Base-by-base conservation (phyloP, 2,888 invertebrate genomes). In the Falcaria lacertinaria region DNA sequence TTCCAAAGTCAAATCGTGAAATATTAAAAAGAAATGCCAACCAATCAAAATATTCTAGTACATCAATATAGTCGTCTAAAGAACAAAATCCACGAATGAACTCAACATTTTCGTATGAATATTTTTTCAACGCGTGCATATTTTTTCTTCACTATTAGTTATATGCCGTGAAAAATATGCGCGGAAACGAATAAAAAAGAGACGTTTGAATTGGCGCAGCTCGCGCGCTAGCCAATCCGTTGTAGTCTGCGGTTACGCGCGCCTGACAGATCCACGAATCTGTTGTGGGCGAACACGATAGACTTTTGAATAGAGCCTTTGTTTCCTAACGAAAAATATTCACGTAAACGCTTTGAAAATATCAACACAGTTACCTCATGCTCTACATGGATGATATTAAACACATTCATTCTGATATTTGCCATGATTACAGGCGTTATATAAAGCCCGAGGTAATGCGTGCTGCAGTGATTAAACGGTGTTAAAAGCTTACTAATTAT, bases 261-360 rank as follows among this genome's bases (percentile, higher is more conserved):
- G 62, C 57, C 76, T 80, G 86, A 83, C 81, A 80, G 77, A 67
- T 58, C 66, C 77, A 73, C 71, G 77, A 72, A 75, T 78, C 69
- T 66, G 69, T 74, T 74, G 75, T 66, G 69, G 74, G 69, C 64
- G 67, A 69, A 71, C 65, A 63, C 74, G 74, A 80, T 80, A 74
- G 70, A 80, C 69, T 79, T 78, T 78, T 71, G 69, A 77, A 74
- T 72, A 67, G 60, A 67, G 57, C 66, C 69, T 75, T 82, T 80
- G 75, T 76, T 78, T 71, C 56, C 45, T 44, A 60, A 57, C 63
- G 56, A 73, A 74, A 75, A 68, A 71, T 62, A 59, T 65, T 65
- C 46, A 55, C 54, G 53, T 56, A 47, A 59, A 62, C 54, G 60
- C 64, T 69, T 68, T 64, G 54, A 64, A 66, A 63, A 67, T 57